Percentiles rank a stretch among this genome's conserved stretches.
Evolutionary conservation across 2,113 vertebrate species (phyloP).

Genomic region (Cnemophilus loriae): DNA sequence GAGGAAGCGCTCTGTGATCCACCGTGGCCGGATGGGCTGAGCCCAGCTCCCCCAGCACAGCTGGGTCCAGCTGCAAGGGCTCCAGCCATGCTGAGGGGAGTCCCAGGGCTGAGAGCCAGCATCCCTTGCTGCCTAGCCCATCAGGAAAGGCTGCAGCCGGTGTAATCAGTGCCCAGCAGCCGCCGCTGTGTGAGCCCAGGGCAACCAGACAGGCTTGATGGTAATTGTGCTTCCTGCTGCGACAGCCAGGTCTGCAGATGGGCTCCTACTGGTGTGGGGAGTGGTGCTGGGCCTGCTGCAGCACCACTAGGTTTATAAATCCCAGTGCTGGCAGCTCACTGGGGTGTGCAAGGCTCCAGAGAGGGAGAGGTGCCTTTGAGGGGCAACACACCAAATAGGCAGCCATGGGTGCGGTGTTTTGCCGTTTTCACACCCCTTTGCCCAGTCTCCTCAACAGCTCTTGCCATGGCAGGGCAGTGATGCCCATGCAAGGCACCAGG

Average conservation of each 20-base stretch:
- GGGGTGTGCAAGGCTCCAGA: rapidly evolving
- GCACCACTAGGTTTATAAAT: rapidly evolving
- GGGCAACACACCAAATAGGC: rapidly evolving
- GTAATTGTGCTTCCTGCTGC: neutral
- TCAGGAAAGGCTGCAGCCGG: neutral
- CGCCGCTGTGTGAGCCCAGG: rapidly evolving
- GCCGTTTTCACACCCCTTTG: neutral
- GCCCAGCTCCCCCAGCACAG: neutral
- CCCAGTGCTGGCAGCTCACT: neutral
- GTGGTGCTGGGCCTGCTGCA: neutral
- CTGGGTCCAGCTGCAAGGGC: neutral
- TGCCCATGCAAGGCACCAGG: neutral
- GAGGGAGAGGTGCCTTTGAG: neutral
- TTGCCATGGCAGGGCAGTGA: neutral
- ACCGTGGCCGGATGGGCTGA: neutral
- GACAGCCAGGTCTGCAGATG: neutral
- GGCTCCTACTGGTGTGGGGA: neutral
- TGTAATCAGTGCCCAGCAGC: neutral
- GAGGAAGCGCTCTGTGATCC: neutral
- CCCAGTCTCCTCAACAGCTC: rapidly evolving
- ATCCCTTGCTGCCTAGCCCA: rapidly evolving
- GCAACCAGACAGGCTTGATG: neutral
- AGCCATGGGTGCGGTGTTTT: rapidly evolving
- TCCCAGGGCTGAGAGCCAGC: rapidly evolving
- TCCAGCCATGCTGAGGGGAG: rapidly evolving